phyloP scores from a whole-genome alignment of 2,113 vertebrate species.

The Chrysochloris asiatica region DNA sequence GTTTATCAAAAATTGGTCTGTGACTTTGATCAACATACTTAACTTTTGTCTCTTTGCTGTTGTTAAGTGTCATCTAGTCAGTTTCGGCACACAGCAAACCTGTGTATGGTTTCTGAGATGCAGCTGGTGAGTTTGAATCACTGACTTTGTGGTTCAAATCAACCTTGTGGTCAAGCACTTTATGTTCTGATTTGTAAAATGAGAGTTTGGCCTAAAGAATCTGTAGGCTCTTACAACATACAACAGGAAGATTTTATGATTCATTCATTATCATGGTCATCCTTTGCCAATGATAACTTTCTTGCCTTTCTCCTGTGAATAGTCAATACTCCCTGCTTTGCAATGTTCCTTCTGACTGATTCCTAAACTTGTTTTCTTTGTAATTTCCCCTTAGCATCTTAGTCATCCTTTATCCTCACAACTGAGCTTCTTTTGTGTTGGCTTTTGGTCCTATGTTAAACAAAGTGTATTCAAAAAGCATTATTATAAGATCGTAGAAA shows the following conservation, averaged over 20 bases:
- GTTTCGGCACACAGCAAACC: too few relatives aligned
- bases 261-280: neutral
- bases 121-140: too few relatives aligned
- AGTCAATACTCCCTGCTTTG: neutral
- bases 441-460: neutral
- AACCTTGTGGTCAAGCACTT: too few relatives aligned
- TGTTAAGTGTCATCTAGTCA: too few relatives aligned
- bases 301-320: neutral
- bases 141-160: too few relatives aligned
- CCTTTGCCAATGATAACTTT: neutral
- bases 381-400: neutral
- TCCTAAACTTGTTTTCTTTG: neutral
- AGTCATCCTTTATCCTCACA: neutral
- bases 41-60: neutral
- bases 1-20: neutral
- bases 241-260: neutral
- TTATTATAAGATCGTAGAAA: too few relatives aligned
- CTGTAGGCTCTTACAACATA: neutral
- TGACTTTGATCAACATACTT: neutral
- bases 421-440: neutral
- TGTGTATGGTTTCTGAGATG: too few relatives aligned
- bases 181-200: slow-evolving; percentile 7
- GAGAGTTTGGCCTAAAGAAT: neutral
- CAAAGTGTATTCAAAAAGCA: too few relatives aligned
- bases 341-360: neutral